Base-by-base conservation (phyloP, 2,888 invertebrate genomes). In the Caenorhabditis japonica region DNA sequence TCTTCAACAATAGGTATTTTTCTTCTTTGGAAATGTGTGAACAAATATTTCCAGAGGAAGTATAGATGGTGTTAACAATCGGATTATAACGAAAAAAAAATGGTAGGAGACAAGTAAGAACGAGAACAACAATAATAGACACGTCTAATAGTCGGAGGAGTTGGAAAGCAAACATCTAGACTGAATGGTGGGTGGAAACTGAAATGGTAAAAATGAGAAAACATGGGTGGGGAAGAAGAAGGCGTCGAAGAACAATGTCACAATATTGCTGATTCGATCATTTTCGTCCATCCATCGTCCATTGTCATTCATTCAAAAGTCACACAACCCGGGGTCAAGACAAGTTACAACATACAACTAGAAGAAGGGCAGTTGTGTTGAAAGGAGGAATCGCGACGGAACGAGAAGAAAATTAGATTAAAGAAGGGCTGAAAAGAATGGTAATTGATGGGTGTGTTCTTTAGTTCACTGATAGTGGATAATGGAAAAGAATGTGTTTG, bases 31-130 rank as follows among this genome's bases (percentile, higher is more conserved):
- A n/a, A n/a, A n/a, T n/a, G n/a, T n/a, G n/a, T n/a, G n/a, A n/a
- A n/a, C n/a, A n/a, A n/a, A n/a, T n/a, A n/a, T n/a, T n/a, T n/a
- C n/a, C n/a, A n/a, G n/a, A n/a, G n/a, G n/a, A n/a, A n/a, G n/a
- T n/a, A n/a, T n/a, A n/a, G n/a, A n/a, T n/a, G n/a, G 43, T 44
- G 70, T 71, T 62, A 62, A 71, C 71, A 71, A 62, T 71, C 52
- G 62, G 71, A 71, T 71, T 62, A 70, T 30, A 7, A 51, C 19
- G 38, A 55, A 55, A 27, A 33, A 27, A 15, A 41, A 23, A 58
- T 21, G 34, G 44, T 39, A 4, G 19, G 5, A 21, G 36, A 36
- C 17, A 39, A 43, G 23, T 27, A 17, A 36, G 15, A 21, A 39
- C 10, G 38, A 36, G 15, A 21, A 39, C 10, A 30, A 36, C 30